phyloP scores from a whole-genome alignment of 2,113 vertebrate species.

The Martes martes region DNA sequence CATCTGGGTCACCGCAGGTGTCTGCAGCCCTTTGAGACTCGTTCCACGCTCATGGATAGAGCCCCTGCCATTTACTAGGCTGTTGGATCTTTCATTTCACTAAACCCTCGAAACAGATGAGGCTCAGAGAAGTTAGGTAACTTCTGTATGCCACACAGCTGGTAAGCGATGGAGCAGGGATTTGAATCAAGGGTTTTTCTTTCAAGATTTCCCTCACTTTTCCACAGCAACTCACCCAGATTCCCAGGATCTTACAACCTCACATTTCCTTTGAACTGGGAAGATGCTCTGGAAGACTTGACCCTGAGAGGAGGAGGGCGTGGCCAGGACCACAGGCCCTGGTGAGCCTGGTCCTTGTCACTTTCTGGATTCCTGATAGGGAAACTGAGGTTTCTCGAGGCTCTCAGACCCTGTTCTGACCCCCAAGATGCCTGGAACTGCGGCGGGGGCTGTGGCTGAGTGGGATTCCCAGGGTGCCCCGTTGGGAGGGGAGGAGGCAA shows the following conservation, averaged over 20 bases:
- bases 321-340: not conserved
- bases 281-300: conserved; percentile 19
- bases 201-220: not conserved
- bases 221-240: not conserved
- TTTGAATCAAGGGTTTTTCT: not conserved
- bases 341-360: not conserved
- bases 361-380: not conserved
- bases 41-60: not conserved
- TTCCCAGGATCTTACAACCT: not conserved
- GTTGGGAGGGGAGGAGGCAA: not conserved
- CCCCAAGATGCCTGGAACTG: not conserved
- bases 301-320: not conserved
- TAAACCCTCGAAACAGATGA: not conserved
- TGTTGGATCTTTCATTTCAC: not conserved
- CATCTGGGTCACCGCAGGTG: conserved; percentile 49
- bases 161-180: not conserved
- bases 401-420: not conserved
- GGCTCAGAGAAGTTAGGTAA: conserved; percentile 41
- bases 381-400: not conserved
- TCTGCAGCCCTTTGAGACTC: not conserved
- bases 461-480: not conserved
- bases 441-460: not conserved
- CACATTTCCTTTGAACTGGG: not conserved
- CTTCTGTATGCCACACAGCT: not conserved
- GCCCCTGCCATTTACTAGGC: not conserved